phyloP scores from a whole-genome alignment of 2,888 invertebrate genomes.

The Leptopilina drosophilae region DNA sequence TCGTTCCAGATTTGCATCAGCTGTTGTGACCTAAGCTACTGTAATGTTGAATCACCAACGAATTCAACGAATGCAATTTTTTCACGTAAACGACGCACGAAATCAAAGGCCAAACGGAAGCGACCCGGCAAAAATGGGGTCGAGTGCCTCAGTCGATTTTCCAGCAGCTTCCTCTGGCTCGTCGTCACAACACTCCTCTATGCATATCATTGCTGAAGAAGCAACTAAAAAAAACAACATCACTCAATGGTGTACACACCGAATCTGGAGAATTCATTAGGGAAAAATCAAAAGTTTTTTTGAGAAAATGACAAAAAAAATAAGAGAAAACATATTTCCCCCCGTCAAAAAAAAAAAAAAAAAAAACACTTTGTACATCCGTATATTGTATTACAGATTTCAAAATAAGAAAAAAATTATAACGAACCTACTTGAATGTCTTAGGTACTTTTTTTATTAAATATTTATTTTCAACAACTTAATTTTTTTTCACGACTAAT shows the following conservation, averaged over 20 bases:
- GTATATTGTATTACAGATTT: too few species aligned
- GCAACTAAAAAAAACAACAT: neutral
- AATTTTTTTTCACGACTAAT: too few species aligned
- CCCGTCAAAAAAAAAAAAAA: neutral
- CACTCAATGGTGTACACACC: neutral
- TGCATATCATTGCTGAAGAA: slow-evolving; percentile 59
- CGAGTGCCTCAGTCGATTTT: slow-evolving; percentile 52
- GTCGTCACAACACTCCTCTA: slow-evolving; percentile 50
- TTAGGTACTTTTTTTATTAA: too few species aligned
- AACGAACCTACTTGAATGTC: too few species aligned
- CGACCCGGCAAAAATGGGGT: slow-evolving; percentile 55
- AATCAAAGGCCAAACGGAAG: slow-evolving; percentile 54
- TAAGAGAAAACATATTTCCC: neutral
- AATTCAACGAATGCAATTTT: slow-evolving; percentile 80
- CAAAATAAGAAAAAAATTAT: too few species aligned
- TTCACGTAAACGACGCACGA: slow-evolving; percentile 69
- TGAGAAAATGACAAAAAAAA: neutral
- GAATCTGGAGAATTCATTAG: slow-evolving; percentile 26
- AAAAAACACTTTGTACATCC: too few species aligned
- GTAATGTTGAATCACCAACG: slow-evolving; percentile 81
- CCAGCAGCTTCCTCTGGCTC: slow-evolving; percentile 51
- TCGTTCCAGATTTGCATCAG: slow-evolving; percentile 81
- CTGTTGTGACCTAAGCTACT: slow-evolving; percentile 82
- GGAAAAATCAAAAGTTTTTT: neutral
- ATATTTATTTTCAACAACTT: too few species aligned